A percentile compares a stretch with the other conserved stretches of the same genome.
Evolutionary conservation across 2,113 vertebrate genomes (phyloP).

Genomic region (Lethenteron reissneri): DNA sequence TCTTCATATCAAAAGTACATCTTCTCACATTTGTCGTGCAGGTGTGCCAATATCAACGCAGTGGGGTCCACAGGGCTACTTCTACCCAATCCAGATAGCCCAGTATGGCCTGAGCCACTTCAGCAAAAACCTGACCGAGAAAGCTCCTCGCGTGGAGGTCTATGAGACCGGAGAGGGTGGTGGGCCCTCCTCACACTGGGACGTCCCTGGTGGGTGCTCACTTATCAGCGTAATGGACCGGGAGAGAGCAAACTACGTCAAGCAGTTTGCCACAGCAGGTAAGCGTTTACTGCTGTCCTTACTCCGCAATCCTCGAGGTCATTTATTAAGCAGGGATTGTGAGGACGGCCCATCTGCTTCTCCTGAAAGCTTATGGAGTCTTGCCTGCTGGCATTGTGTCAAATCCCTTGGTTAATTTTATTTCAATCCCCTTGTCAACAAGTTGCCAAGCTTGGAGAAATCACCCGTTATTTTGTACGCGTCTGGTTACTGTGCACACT

Average conservation of each 20-base stretch:
- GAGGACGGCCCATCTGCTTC: too few relatives aligned
- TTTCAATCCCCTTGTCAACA: too few relatives aligned
- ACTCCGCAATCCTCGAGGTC: neutral
- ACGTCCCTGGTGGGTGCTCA: slow-evolving; percentile 46
- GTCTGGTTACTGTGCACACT: too few relatives aligned
- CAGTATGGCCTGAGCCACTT: slow-evolving; percentile 97
- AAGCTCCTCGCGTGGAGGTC: slow-evolving; percentile 47
- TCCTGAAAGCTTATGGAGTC: too few relatives aligned
- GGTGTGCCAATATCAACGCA: slow-evolving; percentile 88
- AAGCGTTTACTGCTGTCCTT: slow-evolving; percentile 9
- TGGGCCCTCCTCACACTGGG: slow-evolving; percentile 30
- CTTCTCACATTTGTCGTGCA: slow-evolving; percentile 14
- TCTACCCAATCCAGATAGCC: slow-evolving; percentile 95
- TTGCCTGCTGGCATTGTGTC: too few relatives aligned
- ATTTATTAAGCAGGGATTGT: too few relatives aligned
- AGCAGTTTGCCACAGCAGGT: slow-evolving; percentile 68
- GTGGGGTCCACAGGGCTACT: slow-evolving; percentile 96
- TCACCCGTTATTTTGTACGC: too few relatives aligned
- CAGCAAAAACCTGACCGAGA: slow-evolving; percentile 93
- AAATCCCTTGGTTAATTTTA: too few relatives aligned
- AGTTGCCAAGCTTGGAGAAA: too few relatives aligned
- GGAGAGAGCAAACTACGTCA: slow-evolving; percentile 33
- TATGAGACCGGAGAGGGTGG: slow-evolving; percentile 58
- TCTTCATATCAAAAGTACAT: too few relatives aligned
- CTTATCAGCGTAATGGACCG: slow-evolving; percentile 41